Base-by-base conservation (phyloP, 2,888 invertebrate species). In the Elysia crispata region DNA sequence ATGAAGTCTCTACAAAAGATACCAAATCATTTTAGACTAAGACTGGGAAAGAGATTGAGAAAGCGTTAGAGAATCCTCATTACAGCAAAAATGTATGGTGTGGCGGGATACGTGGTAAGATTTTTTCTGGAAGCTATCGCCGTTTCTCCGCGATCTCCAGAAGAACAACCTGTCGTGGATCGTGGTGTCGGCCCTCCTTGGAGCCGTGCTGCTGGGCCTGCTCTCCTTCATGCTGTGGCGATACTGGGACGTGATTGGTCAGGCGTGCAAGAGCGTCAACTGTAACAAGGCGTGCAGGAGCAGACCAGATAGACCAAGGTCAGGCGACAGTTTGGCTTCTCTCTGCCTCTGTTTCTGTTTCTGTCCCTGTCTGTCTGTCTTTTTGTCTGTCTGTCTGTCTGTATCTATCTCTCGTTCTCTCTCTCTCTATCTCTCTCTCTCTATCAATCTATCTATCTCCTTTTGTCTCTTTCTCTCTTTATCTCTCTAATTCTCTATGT, bases 101-200 rank as follows among this genome's bases (percentile, higher is more conserved):
- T 54, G 54, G 54, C 54, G 15, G 20, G 54, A 54, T 54, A 18
- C 18, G 54, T 54, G 54, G 54, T 18, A 54, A 54, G 15, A 54
- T 13, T 13, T 54, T 15, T 15, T 13, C 15, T 13, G 13, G 20
- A 18, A 13, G 20, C n/a, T n/a, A n/a, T n/a, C n/a, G n/a, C n/a
- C 15, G 15, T 23, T 8, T 60, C 25, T 60, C n/a, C 25, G 6
- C 25, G 13, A 54, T 54, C 25, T 11, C 3, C 41, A 41, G 41
- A 41, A 41, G 41, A 41, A 41, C 41, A 78, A 78, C 66, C 66
- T 78, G 54, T 23, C 64, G 20, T 78, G 78, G 78, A 70, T 78
- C 64, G 50, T 73, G n/a, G 18, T 73, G 25, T 72, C 73, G n/a
- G 72, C 78, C 41, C 64, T 78, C 13, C 30, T 78, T 25, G 73